These are phyloP conservation scores for Chiroxiphia lanceolata DNA, from an alignment of 2,797 vertebrate species.

Conservation along the genomic window DNA sequence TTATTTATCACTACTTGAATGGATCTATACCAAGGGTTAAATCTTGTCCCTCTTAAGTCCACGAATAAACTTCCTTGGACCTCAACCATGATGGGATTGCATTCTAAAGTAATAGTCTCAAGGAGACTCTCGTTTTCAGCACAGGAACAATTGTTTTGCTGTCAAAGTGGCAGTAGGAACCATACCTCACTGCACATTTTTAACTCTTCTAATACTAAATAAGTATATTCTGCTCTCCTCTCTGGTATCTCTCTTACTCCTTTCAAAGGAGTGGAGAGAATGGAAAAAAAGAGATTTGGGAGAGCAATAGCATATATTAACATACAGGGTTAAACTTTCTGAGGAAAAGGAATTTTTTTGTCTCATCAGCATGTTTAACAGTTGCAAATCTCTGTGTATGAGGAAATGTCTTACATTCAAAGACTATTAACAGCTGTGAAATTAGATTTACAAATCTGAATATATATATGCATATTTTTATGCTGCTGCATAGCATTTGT, in stretches of 20 bases:
- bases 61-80: background rate
- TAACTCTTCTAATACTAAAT: background rate
- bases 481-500: background rate
- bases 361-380: slow-evolving; percentile 32
- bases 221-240: background rate
- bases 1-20: background rate
- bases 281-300: background rate
- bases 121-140: background rate
- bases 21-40: background rate
- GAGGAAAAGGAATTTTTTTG: background rate
- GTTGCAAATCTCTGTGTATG: slow-evolving; percentile 21
- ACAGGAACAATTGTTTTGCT: background rate
- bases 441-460: slow-evolving; percentile 31
- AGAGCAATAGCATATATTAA: background rate
- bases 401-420: slow-evolving; percentile 20
- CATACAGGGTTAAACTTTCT: background rate
- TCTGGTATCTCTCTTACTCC: background rate
- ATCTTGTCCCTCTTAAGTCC: background rate
- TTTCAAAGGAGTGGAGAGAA: background rate
- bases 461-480: background rate
- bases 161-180: background rate
- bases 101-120: background rate
- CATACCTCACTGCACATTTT: background rate
- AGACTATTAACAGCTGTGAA: slow-evolving; percentile 46
- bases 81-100: background rate